Conservation (phyloP, 2,113 vertebrate genomes). For the Microcebus jonahi region DNA sequence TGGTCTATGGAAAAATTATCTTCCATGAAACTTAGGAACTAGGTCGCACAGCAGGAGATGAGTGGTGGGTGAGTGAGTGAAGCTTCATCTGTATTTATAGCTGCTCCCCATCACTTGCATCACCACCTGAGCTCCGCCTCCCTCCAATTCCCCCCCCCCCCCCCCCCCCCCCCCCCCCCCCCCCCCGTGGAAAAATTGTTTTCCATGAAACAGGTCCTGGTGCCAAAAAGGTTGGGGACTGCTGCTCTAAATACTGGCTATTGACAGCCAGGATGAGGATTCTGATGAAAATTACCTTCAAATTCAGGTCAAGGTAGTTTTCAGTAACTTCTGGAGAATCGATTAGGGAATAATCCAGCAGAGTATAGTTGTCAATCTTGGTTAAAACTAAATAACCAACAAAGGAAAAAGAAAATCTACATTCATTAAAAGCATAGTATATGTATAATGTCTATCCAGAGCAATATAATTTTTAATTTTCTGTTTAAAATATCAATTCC, state of each 20-base stretch:
- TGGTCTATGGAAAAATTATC: too few relatives aligned
- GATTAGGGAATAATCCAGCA: slow-evolving; percentile 82
- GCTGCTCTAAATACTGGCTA: not conserved
- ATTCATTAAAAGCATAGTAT: slow-evolving; percentile 56
- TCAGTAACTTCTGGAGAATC: slow-evolving; percentile 79
- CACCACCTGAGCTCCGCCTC: too few relatives aligned
- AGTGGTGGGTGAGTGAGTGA: too few relatives aligned
- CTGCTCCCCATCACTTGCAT: too few relatives aligned
- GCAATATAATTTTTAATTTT: not conserved
- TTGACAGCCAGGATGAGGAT: not conserved
- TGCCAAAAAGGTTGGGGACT: too few relatives aligned
- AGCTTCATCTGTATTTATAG: too few relatives aligned
- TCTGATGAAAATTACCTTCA: slow-evolving; percentile 80
- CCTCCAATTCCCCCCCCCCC: too few relatives aligned
- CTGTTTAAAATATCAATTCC: not conserved
- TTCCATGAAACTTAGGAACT: too few relatives aligned
- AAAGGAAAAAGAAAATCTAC: slow-evolving; percentile 62
- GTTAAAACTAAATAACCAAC: slow-evolving; percentile 77
- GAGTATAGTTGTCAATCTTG: slow-evolving; percentile 80
- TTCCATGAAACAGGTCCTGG: too few relatives aligned
- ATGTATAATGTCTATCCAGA: not conserved
- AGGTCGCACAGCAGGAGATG: too few relatives aligned
- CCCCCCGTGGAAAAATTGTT: too few relatives aligned
- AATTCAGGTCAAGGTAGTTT: slow-evolving; percentile 81
- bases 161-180: too few relatives aligned